phyloP scores from a whole-genome alignment of 2,888 invertebrate genomes.

The Frankliniella fusca region DNA sequence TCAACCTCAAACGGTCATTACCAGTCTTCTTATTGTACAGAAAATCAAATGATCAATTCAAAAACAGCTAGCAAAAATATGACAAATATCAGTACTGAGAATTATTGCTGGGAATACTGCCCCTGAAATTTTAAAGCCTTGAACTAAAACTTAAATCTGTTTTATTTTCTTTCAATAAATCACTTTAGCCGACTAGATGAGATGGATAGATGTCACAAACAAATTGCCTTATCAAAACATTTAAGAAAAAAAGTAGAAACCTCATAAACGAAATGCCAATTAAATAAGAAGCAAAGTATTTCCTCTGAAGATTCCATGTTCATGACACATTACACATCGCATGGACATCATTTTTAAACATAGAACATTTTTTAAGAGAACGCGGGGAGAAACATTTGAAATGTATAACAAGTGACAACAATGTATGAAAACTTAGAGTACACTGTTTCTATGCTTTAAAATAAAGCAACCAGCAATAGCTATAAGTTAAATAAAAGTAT shows the following conservation, averaged over 20 bases:
- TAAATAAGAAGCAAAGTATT: background rate
- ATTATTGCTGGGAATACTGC: background rate
- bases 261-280: too few species aligned
- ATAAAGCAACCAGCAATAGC: too few species aligned
- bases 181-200: constrained; percentile 12
- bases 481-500: background rate
- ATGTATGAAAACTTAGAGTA: too few species aligned
- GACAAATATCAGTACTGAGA: background rate
- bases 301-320: background rate
- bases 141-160: background rate
- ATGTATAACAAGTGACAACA: background rate
- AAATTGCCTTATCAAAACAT: background rate
- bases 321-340: too few species aligned
- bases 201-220: constrained; percentile 2
- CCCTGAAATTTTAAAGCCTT: background rate
- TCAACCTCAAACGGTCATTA: background rate
- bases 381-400: background rate
- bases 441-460: too few species aligned
- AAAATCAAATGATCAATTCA: background rate
- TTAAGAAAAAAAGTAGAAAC: background rate
- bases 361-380: too few species aligned
- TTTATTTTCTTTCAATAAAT: background rate
- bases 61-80: background rate
- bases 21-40: background rate
- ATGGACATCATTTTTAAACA: too few species aligned